Conservation (phyloP, 2,113 vertebrate species). For the Petrocephalus microphthalmus region DNA sequence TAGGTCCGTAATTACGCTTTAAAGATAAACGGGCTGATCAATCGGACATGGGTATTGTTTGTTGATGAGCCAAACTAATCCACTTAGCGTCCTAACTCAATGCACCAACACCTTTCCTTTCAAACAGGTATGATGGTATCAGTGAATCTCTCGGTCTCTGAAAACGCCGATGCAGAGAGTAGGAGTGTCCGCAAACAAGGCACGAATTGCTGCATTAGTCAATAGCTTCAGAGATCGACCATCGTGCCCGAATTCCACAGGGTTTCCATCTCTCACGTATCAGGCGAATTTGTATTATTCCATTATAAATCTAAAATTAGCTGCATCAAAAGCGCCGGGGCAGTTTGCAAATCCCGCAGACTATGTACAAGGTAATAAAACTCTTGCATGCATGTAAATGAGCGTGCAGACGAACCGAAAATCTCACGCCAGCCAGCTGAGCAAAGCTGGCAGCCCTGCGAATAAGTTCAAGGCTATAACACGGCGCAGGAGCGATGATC, state of each 20-base stretch:
- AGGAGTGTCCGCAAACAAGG: neutral
- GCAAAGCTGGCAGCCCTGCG: too few relatives aligned
- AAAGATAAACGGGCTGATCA: neutral
- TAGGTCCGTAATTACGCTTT: neutral
- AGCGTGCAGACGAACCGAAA: too few relatives aligned
- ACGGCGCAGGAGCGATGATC: neutral
- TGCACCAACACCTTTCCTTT: neutral
- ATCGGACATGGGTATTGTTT: neutral
- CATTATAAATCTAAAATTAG: too few relatives aligned
- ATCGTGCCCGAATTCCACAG: too few relatives aligned
- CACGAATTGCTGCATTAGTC: neutral
- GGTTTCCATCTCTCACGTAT: too few relatives aligned
- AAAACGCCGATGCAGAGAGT: neutral
- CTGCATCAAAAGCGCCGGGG: too few relatives aligned
- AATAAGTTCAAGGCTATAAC: neutral
- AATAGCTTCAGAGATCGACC: neutral
- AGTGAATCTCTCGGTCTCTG: neutral
- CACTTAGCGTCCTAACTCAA: neutral
- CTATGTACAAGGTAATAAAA: too few relatives aligned
- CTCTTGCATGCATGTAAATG: too few relatives aligned
- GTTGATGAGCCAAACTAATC: neutral
- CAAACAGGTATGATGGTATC: neutral
- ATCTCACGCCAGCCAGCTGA: too few relatives aligned
- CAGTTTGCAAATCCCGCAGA: too few relatives aligned
- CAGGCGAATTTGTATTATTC: too few relatives aligned